phyloP scores from a whole-genome alignment of 92 coral and sea anemone species.

The Galaxea fascicularis region DNA sequence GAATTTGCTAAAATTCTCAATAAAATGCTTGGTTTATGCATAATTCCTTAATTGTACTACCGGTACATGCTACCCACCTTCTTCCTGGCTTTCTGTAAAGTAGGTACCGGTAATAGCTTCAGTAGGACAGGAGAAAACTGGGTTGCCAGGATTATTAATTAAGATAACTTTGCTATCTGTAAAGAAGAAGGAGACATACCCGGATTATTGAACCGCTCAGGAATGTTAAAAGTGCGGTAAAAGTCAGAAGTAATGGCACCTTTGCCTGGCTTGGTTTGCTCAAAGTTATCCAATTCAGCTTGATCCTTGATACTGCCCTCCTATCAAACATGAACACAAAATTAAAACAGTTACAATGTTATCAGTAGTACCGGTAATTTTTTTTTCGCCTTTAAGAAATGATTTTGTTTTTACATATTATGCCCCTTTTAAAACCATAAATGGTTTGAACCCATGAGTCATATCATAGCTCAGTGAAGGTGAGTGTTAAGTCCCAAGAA shows the following conservation, averaged over 20 bases:
- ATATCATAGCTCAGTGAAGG: too few relatives aligned
- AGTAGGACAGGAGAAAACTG: constrained; percentile 92
- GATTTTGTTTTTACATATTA: too few relatives aligned
- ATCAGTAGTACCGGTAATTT: too few relatives aligned
- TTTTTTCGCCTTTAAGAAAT: too few relatives aligned
- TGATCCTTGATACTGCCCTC: not conserved
- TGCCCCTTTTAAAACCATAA: too few relatives aligned
- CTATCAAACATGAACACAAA: not conserved
- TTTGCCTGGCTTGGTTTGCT: constrained; percentile 91
- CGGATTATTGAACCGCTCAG: constrained; percentile 96
- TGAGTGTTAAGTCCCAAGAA: too few relatives aligned
- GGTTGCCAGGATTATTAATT: constrained; percentile 93
- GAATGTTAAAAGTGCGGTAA: constrained; percentile 92
- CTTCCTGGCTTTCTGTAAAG: constrained; percentile 54
- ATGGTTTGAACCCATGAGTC: too few relatives aligned
- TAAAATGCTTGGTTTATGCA: too few relatives aligned
- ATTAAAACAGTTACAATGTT: not conserved
- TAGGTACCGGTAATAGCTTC: constrained; percentile 65
- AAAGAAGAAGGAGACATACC: constrained; percentile 74
- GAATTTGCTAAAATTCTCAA: too few relatives aligned
- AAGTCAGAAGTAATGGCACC: constrained; percentile 93
- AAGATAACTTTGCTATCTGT: constrained; percentile 50
- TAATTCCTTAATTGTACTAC: too few relatives aligned
- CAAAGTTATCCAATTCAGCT: constrained; percentile 61
- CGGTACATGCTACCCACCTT: constrained; percentile 64